Evolutionary conservation across 2,113 vertebrate genomes (phyloP).

Genomic region (Leptobrachium leishanense): DNA sequence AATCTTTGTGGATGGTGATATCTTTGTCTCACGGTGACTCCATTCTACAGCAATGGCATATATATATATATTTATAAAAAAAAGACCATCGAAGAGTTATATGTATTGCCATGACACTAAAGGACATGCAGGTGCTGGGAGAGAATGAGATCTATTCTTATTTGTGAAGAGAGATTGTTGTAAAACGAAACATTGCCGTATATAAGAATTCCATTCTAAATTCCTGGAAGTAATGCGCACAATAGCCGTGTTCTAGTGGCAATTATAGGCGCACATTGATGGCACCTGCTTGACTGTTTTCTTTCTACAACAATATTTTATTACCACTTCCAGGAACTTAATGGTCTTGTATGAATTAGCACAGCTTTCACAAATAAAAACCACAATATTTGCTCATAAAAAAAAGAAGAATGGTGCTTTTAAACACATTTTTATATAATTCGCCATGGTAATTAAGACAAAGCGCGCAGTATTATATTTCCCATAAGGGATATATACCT

Average conservation of each 20-base stretch:
- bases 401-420: conserved; percentile 1
- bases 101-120: too few species aligned
- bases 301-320: conserved; percentile 21
- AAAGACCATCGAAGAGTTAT: not conserved
- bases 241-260: not conserved
- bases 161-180: conserved; percentile 3
- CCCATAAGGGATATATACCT: conserved; percentile 14
- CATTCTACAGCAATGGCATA: conserved; percentile 6
- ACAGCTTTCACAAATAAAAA: conserved; percentile 25
- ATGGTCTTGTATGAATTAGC: conserved; percentile 23
- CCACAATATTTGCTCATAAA: conserved; percentile 21
- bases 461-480: not conserved
- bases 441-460: conserved; percentile 21
- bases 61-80: not conserved
- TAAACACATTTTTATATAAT: conserved; percentile 10
- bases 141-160: not conserved
- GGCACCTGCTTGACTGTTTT: conserved; percentile 22
- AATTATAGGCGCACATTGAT: conserved; percentile 17
- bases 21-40: not conserved
- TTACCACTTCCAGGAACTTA: conserved; percentile 26
- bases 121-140: not conserved
- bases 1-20: too few species aligned
- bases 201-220: conserved; percentile 8
- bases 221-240: conserved; percentile 3
- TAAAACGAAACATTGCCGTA: conserved; percentile 11